Base-by-base conservation (phyloP, 1,140 invertebrate genomes). In the Lordiphosa stackelbergi region DNA sequence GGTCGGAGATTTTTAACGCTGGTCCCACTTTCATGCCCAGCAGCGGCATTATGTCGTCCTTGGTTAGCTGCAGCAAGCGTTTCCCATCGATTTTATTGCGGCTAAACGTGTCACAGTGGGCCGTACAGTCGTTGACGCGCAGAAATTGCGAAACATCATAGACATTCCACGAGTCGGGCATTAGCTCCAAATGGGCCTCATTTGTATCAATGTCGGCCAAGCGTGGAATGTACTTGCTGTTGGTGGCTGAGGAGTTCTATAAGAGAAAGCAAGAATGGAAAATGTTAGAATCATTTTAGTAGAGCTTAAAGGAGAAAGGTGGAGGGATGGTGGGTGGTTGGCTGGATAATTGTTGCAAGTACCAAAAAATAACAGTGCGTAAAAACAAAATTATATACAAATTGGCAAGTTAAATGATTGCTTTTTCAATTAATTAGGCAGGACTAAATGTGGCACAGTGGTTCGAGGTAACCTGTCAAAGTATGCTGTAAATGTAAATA, bases 1-100 rank as follows among this genome's bases (percentile, higher is more conserved):
- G 90, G 89, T 97, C 95, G 78, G 92, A 95, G 85, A 98, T 97
- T 90, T 98, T 98, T 19, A 98, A 85, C 4, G 96, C 96, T 5
- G 96, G 96, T 4, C 97, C 97, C 53, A 98, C 95, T 91, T 97
- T 98, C 90, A 95, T 96, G 64, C 95, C 94, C 9, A 96, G 93
- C 28, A 97, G 90, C 79, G 94, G 93, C 66, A 97, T 93, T 51
- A 97, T 95, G 88, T 97, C 93, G 84, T 97, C 95, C 89, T 97
- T 96, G 34, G 93, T 94, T 42, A 98, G 88, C 48, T 91, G 91
- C 36, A 97, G 88, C 69, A 98, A 89, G 75, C 91, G 91, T 52
- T 93, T 92, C 0, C 96, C 96, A 81, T 95, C 93, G 60, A 98
- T 93, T 86, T 94, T 92, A 47, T 85, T 85, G 1, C 81, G 69